Percentiles rank a stretch among this genome's conserved stretches.
These are phyloP conservation scores for Bubo bubo DNA, from an alignment of 2,113 vertebrate species.

Conservation along the genomic window DNA sequence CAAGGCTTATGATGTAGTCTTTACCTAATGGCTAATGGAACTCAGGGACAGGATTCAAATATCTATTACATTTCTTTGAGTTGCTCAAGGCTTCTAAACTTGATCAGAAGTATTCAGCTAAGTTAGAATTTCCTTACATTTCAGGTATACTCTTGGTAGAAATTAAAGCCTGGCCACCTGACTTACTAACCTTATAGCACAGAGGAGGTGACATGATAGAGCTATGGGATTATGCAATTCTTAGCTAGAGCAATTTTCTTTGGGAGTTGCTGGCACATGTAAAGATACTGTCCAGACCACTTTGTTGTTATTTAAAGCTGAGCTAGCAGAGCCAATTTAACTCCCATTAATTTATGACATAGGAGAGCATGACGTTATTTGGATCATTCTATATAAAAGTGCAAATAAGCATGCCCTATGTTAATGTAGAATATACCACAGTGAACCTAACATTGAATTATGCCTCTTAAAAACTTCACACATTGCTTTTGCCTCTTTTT, in stretches of 20 bases:
- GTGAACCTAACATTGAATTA: background rate
- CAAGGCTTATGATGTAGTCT: background rate
- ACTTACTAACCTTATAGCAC: background rate
- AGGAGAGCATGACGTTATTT: background rate
- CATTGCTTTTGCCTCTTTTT: background rate
- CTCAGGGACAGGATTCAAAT: background rate
- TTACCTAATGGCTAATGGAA: background rate
- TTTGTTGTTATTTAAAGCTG: background rate
- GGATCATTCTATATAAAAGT: background rate
- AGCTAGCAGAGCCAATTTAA: background rate
- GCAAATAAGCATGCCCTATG: background rate
- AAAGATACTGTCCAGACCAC: background rate
- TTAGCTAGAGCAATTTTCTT: background rate
- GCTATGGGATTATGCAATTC: background rate
- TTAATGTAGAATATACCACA: background rate
- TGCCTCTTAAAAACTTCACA: background rate
- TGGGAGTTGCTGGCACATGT: background rate
- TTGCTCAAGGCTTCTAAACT: background rate
- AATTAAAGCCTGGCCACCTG: background rate
- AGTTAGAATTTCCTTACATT: background rate
- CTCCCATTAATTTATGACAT: background rate
- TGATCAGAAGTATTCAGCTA: background rate
- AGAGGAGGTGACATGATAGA: background rate
- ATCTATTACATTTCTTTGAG: background rate
- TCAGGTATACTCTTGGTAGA: background rate